Base-by-base conservation (phyloP, 2,113 vertebrate genomes). In the Helogale parvula region DNA sequence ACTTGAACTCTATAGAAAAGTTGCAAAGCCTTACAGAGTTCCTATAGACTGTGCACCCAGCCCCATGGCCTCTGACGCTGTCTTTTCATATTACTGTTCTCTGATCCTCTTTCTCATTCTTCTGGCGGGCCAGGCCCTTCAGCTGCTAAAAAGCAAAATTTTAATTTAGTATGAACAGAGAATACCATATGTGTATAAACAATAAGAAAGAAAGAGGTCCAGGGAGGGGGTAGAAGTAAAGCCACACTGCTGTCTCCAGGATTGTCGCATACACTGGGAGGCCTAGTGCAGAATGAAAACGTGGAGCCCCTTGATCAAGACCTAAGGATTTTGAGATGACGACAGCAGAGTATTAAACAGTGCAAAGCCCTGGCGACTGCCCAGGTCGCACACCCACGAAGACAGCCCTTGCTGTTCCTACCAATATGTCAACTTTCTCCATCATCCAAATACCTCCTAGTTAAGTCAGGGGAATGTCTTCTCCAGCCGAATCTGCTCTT, bases 1-100 rank as follows among this genome's bases (percentile, higher is more conserved):
- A 85, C 81, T 94, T 93, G 81, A 93, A 60, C 94, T 96, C 74
- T 94, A 74, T 33, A 52, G 57, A 84, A 97, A 96, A 80, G 57
- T 41, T 96, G 10, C 52, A 87, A 38, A 95, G 17, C 41, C 66
- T 69, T 79, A 15, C 38, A 94, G 38, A 79, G 86, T 87, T 80
- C 27, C n/a, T n/a, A 0, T 65, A n/a, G 63, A 38, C n/a, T 14
- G 21, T 10, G 27, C 9, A 50, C 2, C 35, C 50, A 45, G 14
- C 80, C 93, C 41, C 35, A 10, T 82, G 47, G 33, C 45, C 9
- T 84, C 19, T 88, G 31, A 31, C 60, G 29, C 47, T 72, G 54
- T 86, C 31, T 91, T 83, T 72, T 57, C 65, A 23, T 25, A 7
- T 63, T 47, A 21, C n/a, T 71, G 12, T 66, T 89, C 41, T 71